phyloP scores from a whole-genome alignment of 2,113 vertebrate genomes.

The Ellobius talpinus region DNA sequence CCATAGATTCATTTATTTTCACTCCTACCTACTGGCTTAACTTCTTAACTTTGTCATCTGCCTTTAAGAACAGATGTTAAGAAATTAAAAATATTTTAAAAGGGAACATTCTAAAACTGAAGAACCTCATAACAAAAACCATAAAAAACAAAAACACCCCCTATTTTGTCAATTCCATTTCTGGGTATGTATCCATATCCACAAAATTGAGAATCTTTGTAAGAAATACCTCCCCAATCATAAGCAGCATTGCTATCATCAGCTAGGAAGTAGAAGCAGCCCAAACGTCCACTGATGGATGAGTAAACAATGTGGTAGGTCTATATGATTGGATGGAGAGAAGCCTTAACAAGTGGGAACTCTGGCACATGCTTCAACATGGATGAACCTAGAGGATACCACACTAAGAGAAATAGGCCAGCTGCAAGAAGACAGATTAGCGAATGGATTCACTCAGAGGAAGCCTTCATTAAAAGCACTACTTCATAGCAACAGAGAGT shows the following conservation, averaged over 20 bases:
- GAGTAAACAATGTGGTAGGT: neutral
- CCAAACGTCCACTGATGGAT: neutral
- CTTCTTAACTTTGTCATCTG: constrained; percentile 43
- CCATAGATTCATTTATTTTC: constrained; percentile 28
- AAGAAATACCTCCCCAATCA: neutral
- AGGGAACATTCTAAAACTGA: neutral
- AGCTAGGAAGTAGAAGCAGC: neutral
- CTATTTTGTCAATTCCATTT: neutral
- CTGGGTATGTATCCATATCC: neutral
- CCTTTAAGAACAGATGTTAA: neutral
- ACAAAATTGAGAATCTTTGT: neutral
- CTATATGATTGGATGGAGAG: neutral
- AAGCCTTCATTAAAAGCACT: neutral
- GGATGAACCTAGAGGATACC: neutral
- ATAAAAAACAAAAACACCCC: neutral
- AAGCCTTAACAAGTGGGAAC: neutral
- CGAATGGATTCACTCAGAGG: neutral
- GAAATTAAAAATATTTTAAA: constrained; percentile 44
- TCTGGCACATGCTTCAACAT: neutral
- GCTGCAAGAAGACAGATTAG: neutral
- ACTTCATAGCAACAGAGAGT: neutral
- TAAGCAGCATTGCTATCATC: neutral
- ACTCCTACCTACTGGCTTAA: constrained; percentile 44
- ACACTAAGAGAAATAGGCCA: neutral
- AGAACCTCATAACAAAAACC: neutral